phyloP scores from a whole-genome alignment of 2,113 vertebrate genomes.

The Eolophus roseicapilla region DNA sequence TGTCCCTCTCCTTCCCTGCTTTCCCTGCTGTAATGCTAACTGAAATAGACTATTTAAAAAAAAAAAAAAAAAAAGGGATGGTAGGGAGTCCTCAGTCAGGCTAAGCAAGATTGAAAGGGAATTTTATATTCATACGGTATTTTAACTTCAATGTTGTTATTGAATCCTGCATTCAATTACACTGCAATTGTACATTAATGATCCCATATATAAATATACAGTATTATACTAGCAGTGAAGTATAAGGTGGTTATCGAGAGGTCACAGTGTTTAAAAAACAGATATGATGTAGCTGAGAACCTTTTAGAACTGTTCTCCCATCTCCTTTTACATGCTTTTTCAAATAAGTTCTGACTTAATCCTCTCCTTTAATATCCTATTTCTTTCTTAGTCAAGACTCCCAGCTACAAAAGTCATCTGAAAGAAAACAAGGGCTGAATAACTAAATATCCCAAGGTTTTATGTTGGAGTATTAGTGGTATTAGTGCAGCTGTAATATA shows the following conservation, averaged over 20 bases:
- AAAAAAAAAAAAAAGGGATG: too few species aligned
- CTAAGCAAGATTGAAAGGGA: neutral
- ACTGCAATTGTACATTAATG: constrained; percentile 25
- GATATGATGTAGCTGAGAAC: neutral
- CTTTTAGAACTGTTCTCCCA: neutral
- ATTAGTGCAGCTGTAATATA: neutral
- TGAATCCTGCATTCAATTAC: constrained; percentile 41
- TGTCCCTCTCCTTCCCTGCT: neutral
- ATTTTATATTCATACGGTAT: constrained; percentile 21
- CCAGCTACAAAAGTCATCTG: neutral
- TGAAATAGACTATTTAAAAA: neutral
- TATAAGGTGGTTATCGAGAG: neutral
- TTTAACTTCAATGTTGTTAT: constrained; percentile 40
- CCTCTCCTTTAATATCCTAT: neutral
- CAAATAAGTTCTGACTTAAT: neutral
- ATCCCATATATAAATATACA: constrained; percentile 23
- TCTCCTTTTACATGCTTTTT: neutral
- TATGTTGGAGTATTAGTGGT: neutral
- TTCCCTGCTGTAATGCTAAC: neutral
- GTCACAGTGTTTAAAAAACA: neutral
- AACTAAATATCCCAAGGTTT: neutral
- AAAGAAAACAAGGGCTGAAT: neutral
- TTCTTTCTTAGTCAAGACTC: neutral
- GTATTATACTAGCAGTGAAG: neutral
- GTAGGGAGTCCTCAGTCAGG: neutral